A percentile compares a stretch with the other conserved stretches of the same genome.
Evolutionary conservation across 2,113 vertebrate genomes (phyloP).

Genomic region (Ochotona princeps): DNA sequence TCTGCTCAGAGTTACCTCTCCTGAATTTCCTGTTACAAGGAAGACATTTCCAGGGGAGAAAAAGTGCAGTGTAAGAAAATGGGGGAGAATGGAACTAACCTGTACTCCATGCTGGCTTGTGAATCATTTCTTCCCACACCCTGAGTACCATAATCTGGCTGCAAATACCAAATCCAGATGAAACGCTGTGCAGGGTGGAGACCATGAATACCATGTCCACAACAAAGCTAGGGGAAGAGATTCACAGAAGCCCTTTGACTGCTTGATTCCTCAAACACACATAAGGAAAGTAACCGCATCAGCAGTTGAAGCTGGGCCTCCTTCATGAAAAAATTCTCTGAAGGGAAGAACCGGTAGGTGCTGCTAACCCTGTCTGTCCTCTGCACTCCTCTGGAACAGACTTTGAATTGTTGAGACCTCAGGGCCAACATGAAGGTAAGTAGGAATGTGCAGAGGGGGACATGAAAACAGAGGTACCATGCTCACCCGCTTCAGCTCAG

Average conservation of each 20-base stretch:
- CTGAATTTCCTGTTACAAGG: background rate
- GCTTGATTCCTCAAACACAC: background rate
- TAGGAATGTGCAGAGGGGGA: background rate
- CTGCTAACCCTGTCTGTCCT: background rate
- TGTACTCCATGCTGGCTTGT: background rate
- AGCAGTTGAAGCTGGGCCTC: background rate
- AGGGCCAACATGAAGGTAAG: background rate
- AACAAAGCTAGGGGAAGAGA: background rate
- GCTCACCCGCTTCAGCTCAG: background rate
- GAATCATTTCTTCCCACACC: background rate
- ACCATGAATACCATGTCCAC: background rate
- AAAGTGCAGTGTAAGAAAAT: background rate
- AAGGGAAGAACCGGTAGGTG: fast-evolving
- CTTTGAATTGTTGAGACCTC: background rate
- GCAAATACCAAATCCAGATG: background rate
- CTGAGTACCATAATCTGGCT: background rate
- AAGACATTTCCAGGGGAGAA: background rate
- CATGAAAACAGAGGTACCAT: background rate
- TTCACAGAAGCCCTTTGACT: background rate
- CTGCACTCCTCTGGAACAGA: background rate
- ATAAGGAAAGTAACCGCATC: background rate
- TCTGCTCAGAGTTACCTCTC: background rate
- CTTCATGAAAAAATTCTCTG: background rate
- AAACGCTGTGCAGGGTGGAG: background rate
- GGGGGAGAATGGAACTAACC: background rate